Evolutionary conservation across 2,797 vertebrate species (phyloP), one percentile per base, ranked within the genome.

Genomic region (Chromis chromis): DNA sequence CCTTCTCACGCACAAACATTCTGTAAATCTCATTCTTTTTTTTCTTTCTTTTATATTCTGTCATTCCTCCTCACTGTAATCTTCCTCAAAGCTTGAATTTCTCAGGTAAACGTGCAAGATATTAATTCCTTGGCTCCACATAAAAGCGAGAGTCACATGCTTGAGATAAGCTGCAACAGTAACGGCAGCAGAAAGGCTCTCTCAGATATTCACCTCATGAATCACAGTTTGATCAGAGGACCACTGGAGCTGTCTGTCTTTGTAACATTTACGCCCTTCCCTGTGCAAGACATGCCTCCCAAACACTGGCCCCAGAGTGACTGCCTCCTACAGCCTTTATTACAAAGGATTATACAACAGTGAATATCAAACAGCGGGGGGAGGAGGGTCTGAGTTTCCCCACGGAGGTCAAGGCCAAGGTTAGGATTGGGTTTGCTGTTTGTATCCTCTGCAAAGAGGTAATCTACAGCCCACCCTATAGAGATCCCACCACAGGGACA

Each of bases 331-430:
- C 87, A 69, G 90, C 68, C 82, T 83, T 81, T n/a, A 68, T 74
- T 56, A 92, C 87, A 92, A 92, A 90, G 75, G 87, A 91, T 87
- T 88, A 86, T 86, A 88, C 78, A 83, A 84, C 63, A 82, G 80
- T 83, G 77, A 85, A 83, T 85, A 85, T 90, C 80, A 86, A 86
- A 89, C 61, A 48, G 81, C 78, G 21, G 59, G 39, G 25, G 70
- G 58, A 58, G 59, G 65, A 59, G 69, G 81, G 65, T 42, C 69
- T 58, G 62, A 55, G 42, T 83, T 86, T 84, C 81, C 69, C 85
- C 53, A 28, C 42, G 9, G 73, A 83, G 87, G 86, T 92, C 89
- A 90, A 89, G 88, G 87, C 86, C 86, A 90, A 85, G 80, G 82
- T 86, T 84, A 81, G 85, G 86, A 87, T 83, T 82, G 85, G 75